Evolutionary conservation across 2,113 vertebrate species (phyloP).

Genomic region (Microtus pennsylvanicus): DNA sequence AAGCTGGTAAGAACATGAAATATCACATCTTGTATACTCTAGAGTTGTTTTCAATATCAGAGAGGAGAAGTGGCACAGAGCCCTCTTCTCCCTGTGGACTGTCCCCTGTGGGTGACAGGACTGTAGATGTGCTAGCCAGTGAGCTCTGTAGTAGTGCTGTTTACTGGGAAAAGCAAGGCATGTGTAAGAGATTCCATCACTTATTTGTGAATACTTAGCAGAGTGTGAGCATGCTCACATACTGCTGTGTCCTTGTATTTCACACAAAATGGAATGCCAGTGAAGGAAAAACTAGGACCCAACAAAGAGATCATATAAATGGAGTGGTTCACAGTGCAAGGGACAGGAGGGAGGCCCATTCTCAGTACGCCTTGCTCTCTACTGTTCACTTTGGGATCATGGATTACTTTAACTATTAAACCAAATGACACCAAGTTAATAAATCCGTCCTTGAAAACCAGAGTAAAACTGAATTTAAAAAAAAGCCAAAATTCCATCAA

Average conservation of each 20-base stretch:
- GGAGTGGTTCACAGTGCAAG: fast-evolving
- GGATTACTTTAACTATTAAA: background rate
- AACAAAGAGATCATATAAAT: background rate
- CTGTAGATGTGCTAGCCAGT: fast-evolving
- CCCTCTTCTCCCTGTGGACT: no score
- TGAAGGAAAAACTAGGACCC: background rate
- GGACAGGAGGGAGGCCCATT: fast-evolving
- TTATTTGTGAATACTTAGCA: background rate
- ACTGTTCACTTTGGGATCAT: background rate
- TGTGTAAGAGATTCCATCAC: fast-evolving
- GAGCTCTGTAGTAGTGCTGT: background rate
- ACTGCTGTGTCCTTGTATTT: fast-evolving
- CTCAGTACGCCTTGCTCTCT: fast-evolving
- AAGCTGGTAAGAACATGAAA: no score
- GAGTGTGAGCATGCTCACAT: background rate
- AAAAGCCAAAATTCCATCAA: background rate
- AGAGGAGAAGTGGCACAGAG: background rate
- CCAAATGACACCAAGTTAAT: background rate
- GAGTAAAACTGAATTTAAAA: background rate
- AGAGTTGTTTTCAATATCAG: background rate
- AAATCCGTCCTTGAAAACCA: constrained; percentile 16
- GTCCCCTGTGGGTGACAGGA: fast-evolving
- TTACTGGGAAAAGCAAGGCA: background rate
- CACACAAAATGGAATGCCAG: background rate
- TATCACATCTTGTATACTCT: fast-evolving